Base-by-base conservation (phyloP, 2,888 invertebrate genomes). In the Ophioninae sp. region DNA sequence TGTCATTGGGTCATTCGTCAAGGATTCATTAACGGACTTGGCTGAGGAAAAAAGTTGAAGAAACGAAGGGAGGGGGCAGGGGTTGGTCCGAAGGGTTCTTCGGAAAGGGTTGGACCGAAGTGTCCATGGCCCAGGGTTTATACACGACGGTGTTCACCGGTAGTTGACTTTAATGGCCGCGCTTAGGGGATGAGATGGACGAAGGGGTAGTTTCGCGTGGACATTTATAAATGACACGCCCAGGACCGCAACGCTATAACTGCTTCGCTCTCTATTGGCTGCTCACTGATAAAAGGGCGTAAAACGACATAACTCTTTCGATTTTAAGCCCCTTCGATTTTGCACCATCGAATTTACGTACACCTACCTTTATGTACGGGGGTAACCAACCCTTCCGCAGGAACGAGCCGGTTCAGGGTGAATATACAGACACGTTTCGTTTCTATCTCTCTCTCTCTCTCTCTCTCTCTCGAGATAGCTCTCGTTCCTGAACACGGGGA, bases 171-270 rank as follows among this genome's bases (percentile, higher is more conserved):
- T 92, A 92, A 92, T 92, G 91, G 90, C 89, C 88, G 88, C 87
- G 91, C 89, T 92, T 91, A 90, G 89, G 89, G 91, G 90, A 90
- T 89, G 92, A 92, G 90, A 91, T 89, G 90, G 91, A 92, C 92
- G 91, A 90, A 91, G 90, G 91, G 91, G 92, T 92, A 90, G 91
- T 92, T 92, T 91, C 90, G 89, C 89, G 74, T 86, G 89, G 92
- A 92, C 92, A 90, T 92, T 91, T 92, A 92, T 92, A 92, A 92
- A 92, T 92, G 92, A 92, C 92, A 89, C 88, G 91, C 88, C 30
- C 89, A 86, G 87, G 85, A 87, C 86, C 85, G 87, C 87, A 88
- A 88, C 87, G 86, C 88, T 91, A 91, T 91, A 91, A 91, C 89
- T 87, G 88, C 81, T 88, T 87, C 85, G 87, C 88, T 41, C 41